Conservation (phyloP, 2,113 vertebrate species). For the Marmota monax region DNA sequence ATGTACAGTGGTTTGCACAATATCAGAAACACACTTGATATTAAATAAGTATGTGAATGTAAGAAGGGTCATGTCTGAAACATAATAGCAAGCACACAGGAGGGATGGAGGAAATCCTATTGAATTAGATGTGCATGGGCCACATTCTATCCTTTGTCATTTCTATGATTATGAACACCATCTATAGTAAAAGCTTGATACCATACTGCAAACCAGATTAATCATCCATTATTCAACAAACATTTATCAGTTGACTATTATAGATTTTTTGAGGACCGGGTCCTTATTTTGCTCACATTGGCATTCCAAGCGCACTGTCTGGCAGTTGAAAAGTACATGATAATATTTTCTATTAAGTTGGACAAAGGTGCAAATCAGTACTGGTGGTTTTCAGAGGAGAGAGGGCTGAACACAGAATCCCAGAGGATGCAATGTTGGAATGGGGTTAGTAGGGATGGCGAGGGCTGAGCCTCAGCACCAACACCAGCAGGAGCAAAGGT, state of each 20-base stretch:
- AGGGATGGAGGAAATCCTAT: background rate
- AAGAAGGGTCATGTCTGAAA: background rate
- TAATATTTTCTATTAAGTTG: background rate
- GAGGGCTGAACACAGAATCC: background rate
- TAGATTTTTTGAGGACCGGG: background rate
- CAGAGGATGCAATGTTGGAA: background rate
- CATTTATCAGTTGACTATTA: background rate
- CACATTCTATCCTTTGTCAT: background rate
- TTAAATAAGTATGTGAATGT: background rate
- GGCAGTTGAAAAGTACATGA: background rate
- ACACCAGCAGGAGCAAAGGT: background rate
- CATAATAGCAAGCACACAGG: background rate
- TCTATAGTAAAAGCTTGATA: background rate
- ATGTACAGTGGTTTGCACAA: background rate
- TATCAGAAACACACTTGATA: background rate
- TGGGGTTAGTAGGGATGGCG: background rate
- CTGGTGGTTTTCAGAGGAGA: background rate
- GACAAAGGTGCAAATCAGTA: background rate
- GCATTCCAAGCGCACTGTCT: background rate
- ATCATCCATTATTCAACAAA: constrained; percentile 15
- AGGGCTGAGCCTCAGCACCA: background rate
- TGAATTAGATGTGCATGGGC: background rate
- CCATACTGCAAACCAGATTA: background rate
- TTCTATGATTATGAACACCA: background rate
- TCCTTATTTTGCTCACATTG: constrained; percentile 1